Conservation (phyloP, 2,888 invertebrate species). For the Rotaria sp. region DNA sequence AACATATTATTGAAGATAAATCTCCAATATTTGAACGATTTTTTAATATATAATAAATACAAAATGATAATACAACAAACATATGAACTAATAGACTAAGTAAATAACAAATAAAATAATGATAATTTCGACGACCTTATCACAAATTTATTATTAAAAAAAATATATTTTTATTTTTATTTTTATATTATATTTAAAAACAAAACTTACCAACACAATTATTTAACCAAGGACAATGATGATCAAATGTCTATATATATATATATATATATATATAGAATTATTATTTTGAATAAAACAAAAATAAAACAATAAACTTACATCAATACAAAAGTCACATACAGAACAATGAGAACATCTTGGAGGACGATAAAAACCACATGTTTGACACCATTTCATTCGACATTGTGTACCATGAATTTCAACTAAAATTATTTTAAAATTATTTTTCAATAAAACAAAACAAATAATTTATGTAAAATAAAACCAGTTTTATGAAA, state of each 20-base stretch:
- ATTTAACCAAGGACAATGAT: conserved; percentile 70
- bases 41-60: conserved; percentile 80
- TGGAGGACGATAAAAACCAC: conserved; percentile 98
- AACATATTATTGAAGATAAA: conserved; percentile 63
- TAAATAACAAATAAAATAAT: conserved; percentile 97
- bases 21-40: conserved; percentile 73
- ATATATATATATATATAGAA: conserved; percentile 52
- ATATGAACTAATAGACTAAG: conserved; percentile 91
- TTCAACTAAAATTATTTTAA: conserved; percentile 70
- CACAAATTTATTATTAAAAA: too few species aligned
- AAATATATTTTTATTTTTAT: not conserved
- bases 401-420: conserved; percentile 95
- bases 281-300: conserved; percentile 15
- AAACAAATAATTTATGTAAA: not conserved
- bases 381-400: conserved; percentile 99
- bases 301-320: conserved; percentile 43
- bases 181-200: not conserved
- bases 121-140: conserved; percentile 84
- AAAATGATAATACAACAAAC: conserved; percentile 88
- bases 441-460: not conserved
- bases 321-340: conserved; percentile 81
- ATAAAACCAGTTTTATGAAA: conserved; percentile 23
- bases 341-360: conserved; percentile 97
- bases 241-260: conserved; percentile 81
- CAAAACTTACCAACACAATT: conserved; percentile 45